phyloP scores from a whole-genome alignment of 2,888 invertebrate genomes.

The Dryomyza anilis region DNA sequence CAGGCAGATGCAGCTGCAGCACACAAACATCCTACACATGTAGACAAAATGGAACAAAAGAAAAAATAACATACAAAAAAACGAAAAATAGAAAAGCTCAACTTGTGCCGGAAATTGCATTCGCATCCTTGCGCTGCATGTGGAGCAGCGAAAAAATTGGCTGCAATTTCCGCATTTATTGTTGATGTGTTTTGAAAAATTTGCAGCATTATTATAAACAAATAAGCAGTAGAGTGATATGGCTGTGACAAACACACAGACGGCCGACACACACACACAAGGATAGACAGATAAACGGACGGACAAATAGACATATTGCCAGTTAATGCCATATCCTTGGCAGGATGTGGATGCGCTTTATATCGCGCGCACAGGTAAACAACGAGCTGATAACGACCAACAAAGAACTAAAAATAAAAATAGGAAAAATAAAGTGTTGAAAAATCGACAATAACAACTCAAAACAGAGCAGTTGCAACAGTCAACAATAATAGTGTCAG shows the following conservation, averaged over 20 bases:
- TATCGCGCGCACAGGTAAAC: background rate
- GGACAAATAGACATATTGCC: background rate
- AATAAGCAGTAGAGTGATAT: conserved; percentile 39
- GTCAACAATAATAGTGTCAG: background rate
- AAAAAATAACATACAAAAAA: no score
- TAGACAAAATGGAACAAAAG: no score
- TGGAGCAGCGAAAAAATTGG: conserved; percentile 24
- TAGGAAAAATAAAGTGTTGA: no score
- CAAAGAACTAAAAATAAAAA: no score
- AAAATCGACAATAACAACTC: conserved; percentile 7
- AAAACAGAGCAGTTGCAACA: background rate
- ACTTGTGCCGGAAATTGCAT: conserved; percentile 13
- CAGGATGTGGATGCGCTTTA: conserved; percentile 26
- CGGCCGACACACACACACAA: conserved; percentile 1
- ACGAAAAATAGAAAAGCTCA: no score
- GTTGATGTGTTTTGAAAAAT: conserved; percentile 42
- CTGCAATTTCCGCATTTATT: conserved; percentile 34
- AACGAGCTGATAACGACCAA: conserved; percentile 5
- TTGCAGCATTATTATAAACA: conserved; percentile 45
- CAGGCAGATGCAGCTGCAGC: no score
- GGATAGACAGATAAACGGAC: no score
- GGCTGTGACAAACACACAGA: background rate
- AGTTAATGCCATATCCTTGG: conserved; percentile 20
- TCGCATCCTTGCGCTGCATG: background rate
- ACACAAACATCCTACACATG: no score